These are phyloP conservation scores for Agapetus fuscipes DNA, from an alignment of 2,888 invertebrate genomes.

Conservation along the genomic window DNA sequence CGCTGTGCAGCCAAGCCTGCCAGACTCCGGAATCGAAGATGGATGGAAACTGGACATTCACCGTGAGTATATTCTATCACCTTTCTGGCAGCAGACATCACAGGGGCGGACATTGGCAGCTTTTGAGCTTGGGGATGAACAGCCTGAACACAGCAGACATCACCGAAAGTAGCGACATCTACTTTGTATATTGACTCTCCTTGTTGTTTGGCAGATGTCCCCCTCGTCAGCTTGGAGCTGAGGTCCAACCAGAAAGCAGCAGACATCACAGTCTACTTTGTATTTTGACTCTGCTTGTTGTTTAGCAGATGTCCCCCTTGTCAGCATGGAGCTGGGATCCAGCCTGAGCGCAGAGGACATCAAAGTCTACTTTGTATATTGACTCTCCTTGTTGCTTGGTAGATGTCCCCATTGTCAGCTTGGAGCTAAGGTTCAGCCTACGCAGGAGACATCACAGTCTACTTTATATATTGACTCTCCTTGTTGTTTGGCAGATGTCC, in stretches of 20 bases:
- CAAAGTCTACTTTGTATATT: too few relatives aligned
- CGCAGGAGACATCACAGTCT: too few relatives aligned
- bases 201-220: conserved; percentile 50
- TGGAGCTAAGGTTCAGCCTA: too few relatives aligned
- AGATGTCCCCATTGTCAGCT: too few relatives aligned
- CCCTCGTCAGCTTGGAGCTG: conserved; percentile 61
- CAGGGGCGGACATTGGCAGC: too few relatives aligned
- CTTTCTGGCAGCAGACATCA: too few relatives aligned
- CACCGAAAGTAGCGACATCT: conserved; percentile 72
- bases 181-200: too few relatives aligned
- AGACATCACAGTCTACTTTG: conserved; percentile 69
- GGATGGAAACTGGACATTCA: conserved; percentile 59
- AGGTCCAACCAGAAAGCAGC: conserved; percentile 64
- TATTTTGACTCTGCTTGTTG: too few relatives aligned
- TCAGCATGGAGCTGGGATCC: conserved; percentile 62
- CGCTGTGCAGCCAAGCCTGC: conserved; percentile 35
- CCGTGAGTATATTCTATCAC: conserved; percentile 52
- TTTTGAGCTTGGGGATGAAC: conserved; percentile 62
- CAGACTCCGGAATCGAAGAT: conserved; percentile 50
- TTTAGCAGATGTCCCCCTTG: conserved; percentile 58
- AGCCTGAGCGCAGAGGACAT: conserved; percentile 64
- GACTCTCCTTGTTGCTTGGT: too few relatives aligned
- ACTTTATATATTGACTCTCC: too few relatives aligned
- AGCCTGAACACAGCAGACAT: conserved; percentile 64
- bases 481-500: conserved; percentile 50